phyloP scores from a whole-genome alignment of 2,888 invertebrate species.

The Sesia apiformis region DNA sequence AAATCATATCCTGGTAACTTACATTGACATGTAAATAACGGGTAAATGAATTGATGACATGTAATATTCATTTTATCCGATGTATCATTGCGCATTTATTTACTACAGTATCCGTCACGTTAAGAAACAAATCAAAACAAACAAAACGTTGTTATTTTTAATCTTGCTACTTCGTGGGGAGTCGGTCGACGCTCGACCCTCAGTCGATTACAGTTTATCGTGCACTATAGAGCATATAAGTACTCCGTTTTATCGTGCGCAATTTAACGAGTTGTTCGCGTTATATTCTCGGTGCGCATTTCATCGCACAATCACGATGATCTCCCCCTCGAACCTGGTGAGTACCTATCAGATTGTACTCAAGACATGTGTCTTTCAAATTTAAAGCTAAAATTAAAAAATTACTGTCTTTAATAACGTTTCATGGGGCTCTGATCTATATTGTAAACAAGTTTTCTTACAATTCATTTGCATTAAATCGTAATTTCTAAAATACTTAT shows the following conservation, averaged over 20 bases:
- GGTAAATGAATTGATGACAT: no score
- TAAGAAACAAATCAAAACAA: slow-evolving; percentile 15
- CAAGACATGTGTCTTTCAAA: no score
- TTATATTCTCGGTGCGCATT: background rate
- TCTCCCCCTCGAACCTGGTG: slow-evolving; percentile 12
- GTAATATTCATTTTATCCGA: no score
- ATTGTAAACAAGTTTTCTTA: no score
- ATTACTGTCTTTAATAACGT: no score
- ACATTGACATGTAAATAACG: no score
- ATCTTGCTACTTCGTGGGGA: slow-evolving; percentile 12
- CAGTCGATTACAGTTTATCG: background rate
- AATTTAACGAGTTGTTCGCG: background rate
- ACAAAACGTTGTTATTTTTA: slow-evolving; percentile 16
- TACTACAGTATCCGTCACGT: slow-evolving; percentile 7
- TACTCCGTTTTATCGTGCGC: background rate
- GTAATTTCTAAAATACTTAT: no score
- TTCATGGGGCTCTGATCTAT: no score
- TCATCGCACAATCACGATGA: slow-evolving; percentile 5
- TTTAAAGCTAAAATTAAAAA: no score
- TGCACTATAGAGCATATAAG: background rate
- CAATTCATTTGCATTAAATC: no score
- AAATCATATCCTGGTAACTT: no score
- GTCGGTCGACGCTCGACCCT: background rate
- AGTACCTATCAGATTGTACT: background rate
- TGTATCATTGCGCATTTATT: slow-evolving; percentile 1